Conservation (phyloP, 2,888 invertebrate genomes). For the Xestia c-nigrum region DNA sequence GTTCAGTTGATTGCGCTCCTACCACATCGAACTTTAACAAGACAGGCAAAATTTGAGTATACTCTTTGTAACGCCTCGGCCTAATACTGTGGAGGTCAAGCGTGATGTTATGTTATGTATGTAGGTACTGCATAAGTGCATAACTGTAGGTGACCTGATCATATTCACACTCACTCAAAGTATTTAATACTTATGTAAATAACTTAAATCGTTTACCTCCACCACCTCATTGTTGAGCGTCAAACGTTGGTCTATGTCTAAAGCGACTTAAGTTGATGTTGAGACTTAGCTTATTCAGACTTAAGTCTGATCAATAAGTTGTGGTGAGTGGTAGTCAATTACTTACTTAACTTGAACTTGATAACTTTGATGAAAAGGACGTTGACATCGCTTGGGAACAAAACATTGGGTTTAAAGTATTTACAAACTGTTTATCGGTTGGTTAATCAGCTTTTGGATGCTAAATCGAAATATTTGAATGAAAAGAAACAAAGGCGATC, state of each 20-base stretch:
- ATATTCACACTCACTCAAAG: background rate
- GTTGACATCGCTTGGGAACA: slow-evolving; percentile 21
- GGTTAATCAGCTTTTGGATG: background rate
- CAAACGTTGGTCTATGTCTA: slow-evolving; percentile 24
- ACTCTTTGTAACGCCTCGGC: background rate
- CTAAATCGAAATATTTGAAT: background rate
- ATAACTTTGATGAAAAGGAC: slow-evolving; percentile 37
- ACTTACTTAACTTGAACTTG: slow-evolving; percentile 42
- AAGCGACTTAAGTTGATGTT: slow-evolving; percentile 8
- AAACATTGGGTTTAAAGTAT: slow-evolving; percentile 1
- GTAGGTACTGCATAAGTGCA: too few relatives aligned
- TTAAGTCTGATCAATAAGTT: slow-evolving; percentile 41
- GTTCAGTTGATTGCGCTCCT: background rate
- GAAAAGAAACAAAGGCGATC: too few relatives aligned
- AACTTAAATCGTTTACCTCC: slow-evolving; percentile 4
- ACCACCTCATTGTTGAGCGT: slow-evolving; percentile 1
- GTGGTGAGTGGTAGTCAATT: slow-evolving; percentile 49
- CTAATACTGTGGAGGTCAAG: background rate
- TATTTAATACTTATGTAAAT: background rate
- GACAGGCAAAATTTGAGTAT: background rate
- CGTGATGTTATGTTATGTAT: background rate
- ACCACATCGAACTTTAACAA: background rate
- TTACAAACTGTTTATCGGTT: background rate
- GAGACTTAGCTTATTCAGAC: slow-evolving; percentile 27
- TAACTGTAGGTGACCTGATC: background rate